These are phyloP conservation scores for Acrocephalus arundinaceus DNA, from an alignment of 2,113 vertebrate species.

Conservation along the genomic window DNA sequence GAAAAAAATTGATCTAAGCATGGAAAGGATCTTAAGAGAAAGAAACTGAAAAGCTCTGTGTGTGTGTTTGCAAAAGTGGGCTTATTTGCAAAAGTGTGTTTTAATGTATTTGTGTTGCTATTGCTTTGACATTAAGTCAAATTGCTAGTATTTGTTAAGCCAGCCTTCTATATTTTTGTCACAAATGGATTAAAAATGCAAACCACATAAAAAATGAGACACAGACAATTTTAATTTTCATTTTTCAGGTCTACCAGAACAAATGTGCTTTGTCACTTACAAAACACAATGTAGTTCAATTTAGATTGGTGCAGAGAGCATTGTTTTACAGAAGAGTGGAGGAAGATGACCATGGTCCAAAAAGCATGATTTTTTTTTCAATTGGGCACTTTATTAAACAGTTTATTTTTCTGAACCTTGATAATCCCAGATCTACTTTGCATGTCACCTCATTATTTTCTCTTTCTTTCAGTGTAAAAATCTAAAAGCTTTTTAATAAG, in stretches of 20 bases:
- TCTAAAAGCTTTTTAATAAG: not conserved
- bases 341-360: not conserved
- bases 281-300: not conserved
- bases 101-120: not conserved
- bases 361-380: not conserved
- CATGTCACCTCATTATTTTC: not conserved
- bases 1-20: not conserved
- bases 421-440: not conserved
- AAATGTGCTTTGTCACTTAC: constrained; percentile 18
- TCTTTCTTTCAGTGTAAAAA: not conserved
- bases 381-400: not conserved
- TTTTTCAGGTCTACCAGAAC: constrained; percentile 1
- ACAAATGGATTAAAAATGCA: constrained; percentile 23
- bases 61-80: not conserved
- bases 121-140: not conserved
- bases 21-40: not conserved
- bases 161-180: not conserved
- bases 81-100: not conserved
- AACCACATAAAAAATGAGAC: not conserved
- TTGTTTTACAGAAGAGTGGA: constrained; percentile 26
- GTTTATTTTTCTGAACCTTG: not conserved
- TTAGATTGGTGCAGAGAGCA: not conserved
- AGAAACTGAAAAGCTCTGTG: not conserved
- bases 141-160: not conserved
- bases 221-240: not conserved